These are phyloP conservation scores for Drosophila rubida DNA, from an alignment of 2,888 invertebrate genomes.

Conservation along the genomic window DNA sequence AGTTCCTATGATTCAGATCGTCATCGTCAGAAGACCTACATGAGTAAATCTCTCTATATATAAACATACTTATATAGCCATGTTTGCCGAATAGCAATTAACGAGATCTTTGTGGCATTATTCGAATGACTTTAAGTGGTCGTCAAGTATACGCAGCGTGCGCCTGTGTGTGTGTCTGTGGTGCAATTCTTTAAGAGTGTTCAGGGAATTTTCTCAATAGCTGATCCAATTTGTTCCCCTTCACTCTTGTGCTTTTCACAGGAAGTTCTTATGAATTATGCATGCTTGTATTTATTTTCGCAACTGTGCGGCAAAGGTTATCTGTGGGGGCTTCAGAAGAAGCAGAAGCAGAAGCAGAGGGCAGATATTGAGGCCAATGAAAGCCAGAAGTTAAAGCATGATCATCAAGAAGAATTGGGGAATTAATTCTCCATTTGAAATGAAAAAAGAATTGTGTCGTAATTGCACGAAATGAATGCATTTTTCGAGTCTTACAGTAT, in stretches of 20 bases:
- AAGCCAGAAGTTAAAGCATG: background rate
- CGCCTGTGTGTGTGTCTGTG: conserved; percentile 2
- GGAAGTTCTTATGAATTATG: conserved; percentile 28
- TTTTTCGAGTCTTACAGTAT: too few species aligned
- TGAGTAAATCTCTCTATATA: conserved; percentile 14
- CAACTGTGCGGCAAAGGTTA: conserved; percentile 7
- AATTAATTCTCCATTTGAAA: background rate
- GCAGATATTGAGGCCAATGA: background rate
- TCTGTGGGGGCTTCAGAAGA: background rate
- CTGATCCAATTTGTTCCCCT: conserved; percentile 18
- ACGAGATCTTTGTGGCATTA: conserved; percentile 49
- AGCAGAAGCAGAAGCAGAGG: background rate
- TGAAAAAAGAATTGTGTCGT: background rate
- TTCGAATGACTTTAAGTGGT: conserved; percentile 55
- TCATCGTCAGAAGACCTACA: conserved; percentile 1
- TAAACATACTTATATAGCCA: conserved; percentile 7
- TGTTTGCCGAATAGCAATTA: conserved; percentile 48
- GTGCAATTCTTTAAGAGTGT: conserved; percentile 2
- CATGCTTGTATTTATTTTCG: conserved; percentile 10
- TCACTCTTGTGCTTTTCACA: conserved; percentile 24
- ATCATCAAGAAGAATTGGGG: background rate
- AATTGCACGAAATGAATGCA: too few species aligned
- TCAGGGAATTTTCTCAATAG: conserved; percentile 37
- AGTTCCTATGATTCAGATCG: conserved; percentile 43
- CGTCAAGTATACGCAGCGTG: conserved; percentile 25